Evolutionary conservation across 1,140 invertebrate genomes (phyloP).

Genomic region (Marisa cornuarietis): DNA sequence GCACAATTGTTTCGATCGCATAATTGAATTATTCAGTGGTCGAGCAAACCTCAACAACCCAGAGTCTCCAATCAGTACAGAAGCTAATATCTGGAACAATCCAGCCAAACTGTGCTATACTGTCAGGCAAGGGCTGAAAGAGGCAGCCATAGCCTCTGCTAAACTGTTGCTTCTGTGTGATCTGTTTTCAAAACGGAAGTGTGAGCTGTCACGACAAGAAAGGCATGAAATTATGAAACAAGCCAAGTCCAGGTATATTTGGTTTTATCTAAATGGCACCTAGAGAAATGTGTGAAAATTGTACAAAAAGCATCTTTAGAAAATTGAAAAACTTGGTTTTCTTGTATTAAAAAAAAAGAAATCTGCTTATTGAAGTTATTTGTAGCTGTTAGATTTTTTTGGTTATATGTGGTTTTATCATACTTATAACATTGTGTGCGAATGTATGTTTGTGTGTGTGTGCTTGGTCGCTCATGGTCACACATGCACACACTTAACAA

Average conservation of each 20-base stretch:
- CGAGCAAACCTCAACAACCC: conserved; percentile 39
- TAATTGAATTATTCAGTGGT: conserved; percentile 70
- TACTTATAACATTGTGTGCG: no score
- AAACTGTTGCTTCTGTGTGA: conserved; percentile 74
- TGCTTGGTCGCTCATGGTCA: no score
- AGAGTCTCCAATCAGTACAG: conserved; percentile 38
- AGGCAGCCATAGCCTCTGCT: conserved; percentile 69
- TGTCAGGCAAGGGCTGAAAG: conserved; percentile 72
- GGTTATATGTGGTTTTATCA: no score
- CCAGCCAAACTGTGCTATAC: conserved; percentile 72
- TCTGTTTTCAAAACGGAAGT: conserved; percentile 72
- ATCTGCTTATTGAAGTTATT: no score
- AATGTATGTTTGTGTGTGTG: no score
- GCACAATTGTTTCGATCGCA: conserved; percentile 71
- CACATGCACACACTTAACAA: no score
- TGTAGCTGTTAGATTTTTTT: no score
- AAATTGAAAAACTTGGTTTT: no score
- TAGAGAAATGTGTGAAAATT: no score
- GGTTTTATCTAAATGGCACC: no score
- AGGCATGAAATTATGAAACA: conserved; percentile 75
- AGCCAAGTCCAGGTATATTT: conserved; percentile 70
- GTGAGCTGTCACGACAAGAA: conserved; percentile 70
- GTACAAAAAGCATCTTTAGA: no score
- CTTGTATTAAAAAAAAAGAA: no score
- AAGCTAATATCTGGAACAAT: conserved; percentile 57